A percentile compares a stretch with the other conserved stretches of the same genome.
Evolutionary conservation across 1,140 invertebrate species (phyloP).

Genomic region (Aethina tumida): DNA sequence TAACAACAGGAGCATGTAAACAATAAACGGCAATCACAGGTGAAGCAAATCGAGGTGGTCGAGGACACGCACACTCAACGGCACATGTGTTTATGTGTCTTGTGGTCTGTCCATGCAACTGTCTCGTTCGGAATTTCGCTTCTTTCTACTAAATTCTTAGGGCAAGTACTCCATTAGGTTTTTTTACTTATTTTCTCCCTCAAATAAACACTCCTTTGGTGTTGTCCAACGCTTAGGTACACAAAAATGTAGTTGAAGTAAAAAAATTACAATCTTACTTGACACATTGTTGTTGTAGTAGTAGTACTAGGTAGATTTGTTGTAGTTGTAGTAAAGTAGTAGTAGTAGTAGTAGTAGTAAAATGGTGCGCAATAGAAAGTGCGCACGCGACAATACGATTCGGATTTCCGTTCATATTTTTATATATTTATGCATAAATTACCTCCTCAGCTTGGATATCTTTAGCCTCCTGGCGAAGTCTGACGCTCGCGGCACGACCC

Average conservation of each 20-base stretch:
- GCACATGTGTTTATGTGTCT: no score
- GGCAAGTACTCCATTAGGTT: no score
- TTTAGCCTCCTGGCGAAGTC: slow-evolving; percentile 31
- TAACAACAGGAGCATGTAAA: no score
- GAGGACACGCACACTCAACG: no score
- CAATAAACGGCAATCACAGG: no score
- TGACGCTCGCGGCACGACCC: slow-evolving; percentile 22
- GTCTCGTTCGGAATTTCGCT: no score
- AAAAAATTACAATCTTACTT: background rate
- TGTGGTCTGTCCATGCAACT: no score
- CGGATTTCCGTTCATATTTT: slow-evolving; percentile 9
- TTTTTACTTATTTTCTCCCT: no score
- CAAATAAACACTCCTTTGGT: no score
- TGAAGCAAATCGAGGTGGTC: no score
- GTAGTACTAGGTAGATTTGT: background rate
- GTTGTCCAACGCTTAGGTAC: no score
- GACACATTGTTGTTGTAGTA: background rate
- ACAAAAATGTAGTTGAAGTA: background rate
- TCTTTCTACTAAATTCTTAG: no score
- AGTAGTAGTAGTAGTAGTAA: background rate
- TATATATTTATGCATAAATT: slow-evolving; percentile 23
- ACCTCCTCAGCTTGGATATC: slow-evolving; percentile 33
- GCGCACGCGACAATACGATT: slow-evolving; percentile 4
- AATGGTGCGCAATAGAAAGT: background rate
- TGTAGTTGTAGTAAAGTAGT: slow-evolving; percentile 4